phyloP scores from a whole-genome alignment of 2,888 invertebrate species.

The Dinocampus coccinellae region DNA sequence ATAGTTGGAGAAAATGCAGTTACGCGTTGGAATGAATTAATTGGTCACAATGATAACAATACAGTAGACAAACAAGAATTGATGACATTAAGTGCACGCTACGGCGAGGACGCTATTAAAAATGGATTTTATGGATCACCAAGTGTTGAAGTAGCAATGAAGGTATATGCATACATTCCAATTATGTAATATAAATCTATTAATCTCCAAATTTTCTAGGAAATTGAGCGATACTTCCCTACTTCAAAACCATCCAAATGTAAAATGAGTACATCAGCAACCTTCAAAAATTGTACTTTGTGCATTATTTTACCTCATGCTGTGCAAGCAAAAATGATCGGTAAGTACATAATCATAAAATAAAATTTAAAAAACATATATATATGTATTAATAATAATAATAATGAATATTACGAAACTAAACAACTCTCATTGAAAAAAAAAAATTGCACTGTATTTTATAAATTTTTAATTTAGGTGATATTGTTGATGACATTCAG shows the following conservation, averaged over 20 bases:
- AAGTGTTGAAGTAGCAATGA: constrained; percentile 71
- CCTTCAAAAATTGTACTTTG: constrained; percentile 79
- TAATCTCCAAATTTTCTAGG: constrained; percentile 62
- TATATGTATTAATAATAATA: too few relatives aligned
- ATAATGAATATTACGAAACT: too few relatives aligned
- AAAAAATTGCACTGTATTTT: background rate
- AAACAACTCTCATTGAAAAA: too few relatives aligned
- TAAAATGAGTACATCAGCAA: constrained; percentile 72
- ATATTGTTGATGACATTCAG: constrained; percentile 80
- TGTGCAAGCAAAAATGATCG: constrained; percentile 78
- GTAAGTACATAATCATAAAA: constrained; percentile 39
- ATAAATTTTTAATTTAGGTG: constrained; percentile 69
- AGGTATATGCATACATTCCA: constrained; percentile 60
- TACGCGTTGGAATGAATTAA: constrained; percentile 72
- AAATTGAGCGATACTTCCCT: constrained; percentile 77
- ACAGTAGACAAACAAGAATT: constrained; percentile 62
- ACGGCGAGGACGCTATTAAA: constrained; percentile 77
- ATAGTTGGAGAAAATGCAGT: constrained; percentile 81
- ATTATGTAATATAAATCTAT: background rate
- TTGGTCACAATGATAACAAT: constrained; percentile 73
- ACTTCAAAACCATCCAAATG: constrained; percentile 64
- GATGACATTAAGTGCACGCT: constrained; percentile 76
- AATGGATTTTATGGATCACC: constrained; percentile 81
- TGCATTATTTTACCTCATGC: constrained; percentile 93
- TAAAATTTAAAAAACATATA: too few relatives aligned